Conservation (phyloP, 2,797 vertebrate species). For the Linurgus olivaceus region DNA sequence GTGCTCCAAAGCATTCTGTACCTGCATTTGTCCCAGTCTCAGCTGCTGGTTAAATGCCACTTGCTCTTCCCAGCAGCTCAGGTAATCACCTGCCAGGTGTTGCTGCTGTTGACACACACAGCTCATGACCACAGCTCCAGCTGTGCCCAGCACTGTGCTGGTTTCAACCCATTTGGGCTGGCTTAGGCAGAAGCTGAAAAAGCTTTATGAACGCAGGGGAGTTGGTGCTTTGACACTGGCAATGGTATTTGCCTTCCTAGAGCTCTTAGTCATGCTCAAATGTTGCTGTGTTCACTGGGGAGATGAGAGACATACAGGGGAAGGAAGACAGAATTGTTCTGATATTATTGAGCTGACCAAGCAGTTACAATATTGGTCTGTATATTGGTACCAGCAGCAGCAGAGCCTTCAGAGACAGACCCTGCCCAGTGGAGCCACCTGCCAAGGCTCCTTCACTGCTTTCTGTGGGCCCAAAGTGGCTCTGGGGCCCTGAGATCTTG, state of each 20-base stretch:
- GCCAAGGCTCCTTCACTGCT: not conserved
- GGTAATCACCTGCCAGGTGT: not conserved
- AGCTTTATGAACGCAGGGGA: not conserved
- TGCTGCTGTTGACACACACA: not conserved
- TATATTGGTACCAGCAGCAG: not conserved
- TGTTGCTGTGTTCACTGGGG: not conserved
- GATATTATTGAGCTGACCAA: not conserved
- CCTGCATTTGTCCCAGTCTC: fast-evolving
- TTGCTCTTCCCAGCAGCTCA: not conserved
- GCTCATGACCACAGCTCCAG: not conserved
- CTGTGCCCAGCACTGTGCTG: not conserved
- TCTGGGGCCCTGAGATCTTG: not conserved
- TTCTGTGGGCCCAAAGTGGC: not conserved
- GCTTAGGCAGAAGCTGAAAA: not conserved
- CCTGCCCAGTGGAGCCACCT: not conserved
- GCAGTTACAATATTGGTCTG: not conserved
- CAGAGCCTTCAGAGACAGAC: not conserved
- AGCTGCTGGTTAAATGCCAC: not conserved
- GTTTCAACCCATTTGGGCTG: not conserved
- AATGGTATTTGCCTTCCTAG: not conserved
- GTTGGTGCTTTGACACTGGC: not conserved
- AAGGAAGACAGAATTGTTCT: not conserved
- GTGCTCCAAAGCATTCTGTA: not conserved
- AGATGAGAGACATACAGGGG: not conserved
- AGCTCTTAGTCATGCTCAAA: not conserved